Conservation (phyloP, 1,140 invertebrate species). For the Pinna nobilis region DNA sequence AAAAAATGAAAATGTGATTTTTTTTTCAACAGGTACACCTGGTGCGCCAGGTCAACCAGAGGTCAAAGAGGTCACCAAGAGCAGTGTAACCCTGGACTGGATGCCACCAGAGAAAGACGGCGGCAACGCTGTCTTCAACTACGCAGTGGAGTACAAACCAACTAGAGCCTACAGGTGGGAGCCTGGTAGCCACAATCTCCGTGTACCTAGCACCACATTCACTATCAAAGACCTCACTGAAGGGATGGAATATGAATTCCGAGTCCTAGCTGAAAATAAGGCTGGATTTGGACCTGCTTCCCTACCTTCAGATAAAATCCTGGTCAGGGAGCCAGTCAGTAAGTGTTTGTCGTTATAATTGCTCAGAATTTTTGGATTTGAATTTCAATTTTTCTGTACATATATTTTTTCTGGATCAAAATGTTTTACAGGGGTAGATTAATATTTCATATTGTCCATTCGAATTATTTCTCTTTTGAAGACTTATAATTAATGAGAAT, state of each 20-base stretch:
- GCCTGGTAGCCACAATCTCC: slow-evolving; percentile 80
- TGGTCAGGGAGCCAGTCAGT: slow-evolving; percentile 79
- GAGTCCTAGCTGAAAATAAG: slow-evolving; percentile 97
- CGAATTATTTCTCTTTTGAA: no score
- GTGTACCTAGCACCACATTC: slow-evolving; percentile 73
- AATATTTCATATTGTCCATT: no score
- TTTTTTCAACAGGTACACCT: slow-evolving; percentile 77
- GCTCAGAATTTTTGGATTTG: neutral
- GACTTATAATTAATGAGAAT: no score
- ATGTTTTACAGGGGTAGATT: no score
- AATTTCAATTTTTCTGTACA: no score
- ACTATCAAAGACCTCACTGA: slow-evolving; percentile 84
- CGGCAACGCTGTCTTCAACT: slow-evolving; percentile 94
- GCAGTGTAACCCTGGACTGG: slow-evolving; percentile 93
- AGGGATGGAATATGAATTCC: slow-evolving; percentile 97
- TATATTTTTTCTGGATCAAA: no score
- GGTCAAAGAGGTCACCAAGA: slow-evolving; percentile 92
- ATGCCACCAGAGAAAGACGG: slow-evolving; percentile 92
- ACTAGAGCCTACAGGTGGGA: slow-evolving; percentile 79
- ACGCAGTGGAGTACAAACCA: slow-evolving; percentile 96
- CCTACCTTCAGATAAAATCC: slow-evolving; percentile 80
- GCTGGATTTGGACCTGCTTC: slow-evolving; percentile 93
- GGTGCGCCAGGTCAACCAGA: slow-evolving; percentile 78
- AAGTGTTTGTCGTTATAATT: slow-evolving; percentile 15
- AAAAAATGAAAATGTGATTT: no score